Evolutionary conservation across 2,797 vertebrate species (phyloP).

Genomic region (Falco cherrug): DNA sequence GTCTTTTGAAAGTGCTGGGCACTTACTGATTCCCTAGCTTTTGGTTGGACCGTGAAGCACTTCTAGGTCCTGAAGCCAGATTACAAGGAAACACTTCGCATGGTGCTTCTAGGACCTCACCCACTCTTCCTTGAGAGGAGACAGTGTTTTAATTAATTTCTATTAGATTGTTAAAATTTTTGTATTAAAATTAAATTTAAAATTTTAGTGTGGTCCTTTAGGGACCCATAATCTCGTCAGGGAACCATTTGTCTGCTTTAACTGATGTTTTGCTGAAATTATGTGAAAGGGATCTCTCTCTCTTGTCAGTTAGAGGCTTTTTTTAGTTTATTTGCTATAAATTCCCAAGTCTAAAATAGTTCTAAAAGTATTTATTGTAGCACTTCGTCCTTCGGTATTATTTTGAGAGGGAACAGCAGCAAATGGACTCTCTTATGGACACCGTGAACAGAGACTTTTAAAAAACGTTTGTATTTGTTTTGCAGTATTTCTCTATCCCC

Average conservation of each 20-base stretch:
- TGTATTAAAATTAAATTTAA: background rate
- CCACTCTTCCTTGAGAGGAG: background rate
- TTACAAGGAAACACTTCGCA: background rate
- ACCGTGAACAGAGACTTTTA: background rate
- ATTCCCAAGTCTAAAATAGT: background rate
- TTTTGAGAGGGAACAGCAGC: background rate
- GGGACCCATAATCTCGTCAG: background rate
- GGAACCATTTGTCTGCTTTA: background rate
- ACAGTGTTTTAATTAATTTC: background rate
- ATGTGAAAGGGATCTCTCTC: background rate
- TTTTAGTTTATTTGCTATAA: background rate
- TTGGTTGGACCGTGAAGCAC: background rate
- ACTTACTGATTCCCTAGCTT: background rate
- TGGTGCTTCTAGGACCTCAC: background rate
- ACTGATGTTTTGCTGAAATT: background rate
- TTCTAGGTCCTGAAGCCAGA: background rate
- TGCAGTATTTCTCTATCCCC: background rate
- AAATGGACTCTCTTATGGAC: background rate
- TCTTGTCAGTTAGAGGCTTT: background rate
- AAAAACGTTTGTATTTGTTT: background rate
- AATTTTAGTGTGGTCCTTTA: background rate
- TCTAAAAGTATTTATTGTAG: background rate
- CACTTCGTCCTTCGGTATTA: background rate
- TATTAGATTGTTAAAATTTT: background rate
- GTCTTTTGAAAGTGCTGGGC: background rate